Conservation (phyloP, 1,140 invertebrate species). For the Drosophila lowei region DNA sequence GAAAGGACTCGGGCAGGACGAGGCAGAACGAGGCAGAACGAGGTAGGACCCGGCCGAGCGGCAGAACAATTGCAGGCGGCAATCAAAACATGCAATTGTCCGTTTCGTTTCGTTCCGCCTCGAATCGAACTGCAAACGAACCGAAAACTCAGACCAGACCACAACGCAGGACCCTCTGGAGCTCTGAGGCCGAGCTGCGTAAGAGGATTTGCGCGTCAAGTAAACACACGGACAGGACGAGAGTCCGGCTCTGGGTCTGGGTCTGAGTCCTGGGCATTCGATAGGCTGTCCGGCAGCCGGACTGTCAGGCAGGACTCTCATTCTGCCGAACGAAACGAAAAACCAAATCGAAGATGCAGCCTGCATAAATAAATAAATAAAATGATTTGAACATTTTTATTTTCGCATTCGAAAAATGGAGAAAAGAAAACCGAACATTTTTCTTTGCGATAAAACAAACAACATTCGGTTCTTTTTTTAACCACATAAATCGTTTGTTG, state of each 20-base stretch:
- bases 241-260: conserved; percentile 14
- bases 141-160: conserved; percentile 37
- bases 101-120: conserved; percentile 58
- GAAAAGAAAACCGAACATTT: conserved; percentile 48
- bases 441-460: conserved; percentile 79
- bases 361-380: conserved; percentile 82
- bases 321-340: conserved; percentile 37
- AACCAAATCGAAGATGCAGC: conserved; percentile 75
- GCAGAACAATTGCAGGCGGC: conserved; percentile 79
- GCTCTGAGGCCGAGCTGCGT: conserved; percentile 53
- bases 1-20: conserved; percentile 14
- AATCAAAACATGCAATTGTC: conserved; percentile 81
- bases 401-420: conserved; percentile 37
- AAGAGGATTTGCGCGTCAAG: conserved; percentile 80
- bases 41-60: conserved; percentile 25
- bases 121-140: conserved; percentile 61
- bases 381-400: conserved; percentile 80
- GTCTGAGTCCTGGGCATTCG: conserved; percentile 4
- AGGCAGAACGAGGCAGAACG: conserved; percentile 6
- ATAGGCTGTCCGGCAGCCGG: conserved; percentile 20
- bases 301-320: conserved; percentile 7
- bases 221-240: conserved; percentile 66
- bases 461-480: conserved; percentile 44
- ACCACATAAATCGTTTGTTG: conserved; percentile 39
- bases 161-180: conserved; percentile 7